phyloP scores from a whole-genome alignment of 2,888 invertebrate species.

The Strigamia crassipes region DNA sequence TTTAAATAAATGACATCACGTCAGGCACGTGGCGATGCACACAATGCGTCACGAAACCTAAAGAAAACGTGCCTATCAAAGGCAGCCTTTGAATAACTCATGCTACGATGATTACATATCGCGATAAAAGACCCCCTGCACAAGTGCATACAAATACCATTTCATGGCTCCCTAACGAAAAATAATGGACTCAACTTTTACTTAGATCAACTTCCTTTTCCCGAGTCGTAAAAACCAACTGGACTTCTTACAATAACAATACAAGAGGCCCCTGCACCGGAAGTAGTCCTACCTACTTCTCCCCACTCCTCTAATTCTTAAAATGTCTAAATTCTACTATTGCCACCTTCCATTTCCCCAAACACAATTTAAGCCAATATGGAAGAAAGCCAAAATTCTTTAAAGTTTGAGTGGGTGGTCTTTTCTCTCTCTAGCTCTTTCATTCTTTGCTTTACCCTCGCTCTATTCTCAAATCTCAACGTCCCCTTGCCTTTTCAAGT shows the following conservation, averaged over 20 bases:
- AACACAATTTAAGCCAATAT: background rate
- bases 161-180: background rate
- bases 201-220: background rate
- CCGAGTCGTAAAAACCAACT: background rate
- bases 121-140: conserved; percentile 4
- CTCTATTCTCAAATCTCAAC: background rate
- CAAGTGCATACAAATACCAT: background rate
- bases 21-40: background rate
- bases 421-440: background rate
- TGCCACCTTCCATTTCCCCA: background rate
- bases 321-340: background rate
- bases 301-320: background rate
- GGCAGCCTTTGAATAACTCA: conserved; percentile 10
- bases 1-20: background rate
- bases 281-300: background rate
- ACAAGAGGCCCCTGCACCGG: background rate
- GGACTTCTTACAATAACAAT: background rate
- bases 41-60: background rate
- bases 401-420: conserved; percentile 10
- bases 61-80: conserved; percentile 1
- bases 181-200: background rate
- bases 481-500: background rate
- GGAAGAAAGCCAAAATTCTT: conserved; percentile 10
- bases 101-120: conserved; percentile 4
- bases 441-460: background rate